phyloP scores from a whole-genome alignment of 2,113 vertebrate species.

The Beaufortia kweichowensis region DNA sequence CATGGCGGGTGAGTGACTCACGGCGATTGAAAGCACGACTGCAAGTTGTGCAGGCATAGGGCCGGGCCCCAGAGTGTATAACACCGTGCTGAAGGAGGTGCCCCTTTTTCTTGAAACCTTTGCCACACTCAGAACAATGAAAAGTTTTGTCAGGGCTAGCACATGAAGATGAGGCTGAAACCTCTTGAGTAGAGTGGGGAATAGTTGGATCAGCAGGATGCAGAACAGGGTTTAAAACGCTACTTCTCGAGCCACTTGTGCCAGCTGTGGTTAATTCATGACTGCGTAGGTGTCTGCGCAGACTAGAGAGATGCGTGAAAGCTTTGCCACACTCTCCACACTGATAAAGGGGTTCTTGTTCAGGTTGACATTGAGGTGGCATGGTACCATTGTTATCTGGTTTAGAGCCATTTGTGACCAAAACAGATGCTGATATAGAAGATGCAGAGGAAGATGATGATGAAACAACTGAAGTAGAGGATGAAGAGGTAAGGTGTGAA shows the following conservation, averaged over 20 bases:
- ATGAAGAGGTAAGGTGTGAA: conserved; percentile 71
- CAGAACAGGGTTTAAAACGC: conserved; percentile 72
- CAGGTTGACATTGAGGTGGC: conserved; percentile 69
- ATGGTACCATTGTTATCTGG: conserved; percentile 71
- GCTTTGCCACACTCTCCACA: conserved; percentile 80
- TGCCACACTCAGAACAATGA: conserved; percentile 88
- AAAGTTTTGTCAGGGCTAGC: conserved; percentile 79
- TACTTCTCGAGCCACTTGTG: conserved; percentile 69
- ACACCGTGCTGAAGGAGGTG: conserved; percentile 95
- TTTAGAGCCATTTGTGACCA: conserved; percentile 78
- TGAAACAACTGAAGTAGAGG: conserved; percentile 77
- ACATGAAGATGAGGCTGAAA: conserved; percentile 65
- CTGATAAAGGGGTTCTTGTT: conserved; percentile 72
- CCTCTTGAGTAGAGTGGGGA: conserved; percentile 77
- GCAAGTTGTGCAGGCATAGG: conserved; percentile 87
- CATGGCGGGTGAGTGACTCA: conserved; percentile 90
- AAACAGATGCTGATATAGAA: conserved; percentile 75
- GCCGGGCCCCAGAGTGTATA: conserved; percentile 89
- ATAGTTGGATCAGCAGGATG: conserved; percentile 72
- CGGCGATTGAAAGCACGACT: conserved; percentile 90
- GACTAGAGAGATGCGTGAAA: conserved; percentile 80
- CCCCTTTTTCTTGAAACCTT: conserved; percentile 91
- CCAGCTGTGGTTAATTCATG: conserved; percentile 78
- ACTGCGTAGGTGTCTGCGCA: conserved; percentile 79
- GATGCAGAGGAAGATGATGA: conserved; percentile 77